A percentile compares a stretch with the other conserved stretches of the same genome.
Conservation (phyloP, 2,113 vertebrate genomes). For the Herpailurus yagouaroundi region DNA sequence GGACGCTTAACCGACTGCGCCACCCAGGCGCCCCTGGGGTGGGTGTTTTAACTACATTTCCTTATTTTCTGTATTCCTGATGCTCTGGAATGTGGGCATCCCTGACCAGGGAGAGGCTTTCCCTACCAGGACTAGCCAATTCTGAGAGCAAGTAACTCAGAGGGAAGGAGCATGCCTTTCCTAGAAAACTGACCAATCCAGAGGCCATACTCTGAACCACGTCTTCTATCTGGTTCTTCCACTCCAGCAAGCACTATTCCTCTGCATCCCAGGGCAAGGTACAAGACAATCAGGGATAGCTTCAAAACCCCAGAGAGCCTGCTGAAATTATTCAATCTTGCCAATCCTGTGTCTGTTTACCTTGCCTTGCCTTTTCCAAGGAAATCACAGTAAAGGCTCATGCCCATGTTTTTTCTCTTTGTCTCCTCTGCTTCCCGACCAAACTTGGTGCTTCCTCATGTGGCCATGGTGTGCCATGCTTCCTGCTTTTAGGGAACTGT, state of each 20-base stretch:
- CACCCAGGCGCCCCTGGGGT: no score
- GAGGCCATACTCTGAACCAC: background rate
- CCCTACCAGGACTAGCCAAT: no score
- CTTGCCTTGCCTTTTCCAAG: background rate
- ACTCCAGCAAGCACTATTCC: background rate
- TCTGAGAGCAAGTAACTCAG: background rate
- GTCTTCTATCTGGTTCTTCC: background rate
- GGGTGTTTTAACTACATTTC: background rate
- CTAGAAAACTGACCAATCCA: background rate
- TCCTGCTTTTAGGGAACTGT: background rate
- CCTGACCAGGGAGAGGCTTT: background rate
- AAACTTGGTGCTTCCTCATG: background rate
- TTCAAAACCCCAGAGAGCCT: background rate
- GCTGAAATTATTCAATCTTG: background rate
- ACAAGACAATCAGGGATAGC: background rate
- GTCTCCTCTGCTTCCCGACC: background rate
- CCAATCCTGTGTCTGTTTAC: background rate
- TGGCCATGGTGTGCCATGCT: no score
- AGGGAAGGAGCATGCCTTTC: background rate
- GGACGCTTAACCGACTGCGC: no score
- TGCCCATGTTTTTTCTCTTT: accelerated
- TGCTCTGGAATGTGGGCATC: background rate
- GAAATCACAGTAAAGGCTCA: background rate
- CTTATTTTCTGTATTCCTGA: background rate
- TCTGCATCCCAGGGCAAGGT: background rate